Evolutionary conservation across 2,797 vertebrate species (phyloP).

Genomic region (Choloepus didactylus): DNA sequence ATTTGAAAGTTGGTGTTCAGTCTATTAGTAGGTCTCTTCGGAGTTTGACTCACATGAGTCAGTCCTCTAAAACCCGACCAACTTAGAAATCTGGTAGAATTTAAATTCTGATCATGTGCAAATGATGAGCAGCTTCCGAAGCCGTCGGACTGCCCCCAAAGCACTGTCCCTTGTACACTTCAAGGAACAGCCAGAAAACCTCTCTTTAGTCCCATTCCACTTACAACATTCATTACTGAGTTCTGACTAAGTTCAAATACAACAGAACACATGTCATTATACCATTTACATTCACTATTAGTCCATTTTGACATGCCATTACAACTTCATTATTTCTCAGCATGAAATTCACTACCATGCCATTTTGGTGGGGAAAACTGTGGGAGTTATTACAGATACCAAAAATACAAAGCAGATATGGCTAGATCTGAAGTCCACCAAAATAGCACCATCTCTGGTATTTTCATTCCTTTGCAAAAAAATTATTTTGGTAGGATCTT

Average conservation of each 20-base stretch:
- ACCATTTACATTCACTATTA: background rate
- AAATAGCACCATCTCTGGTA: background rate
- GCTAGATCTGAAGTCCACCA: background rate
- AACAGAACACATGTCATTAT: background rate
- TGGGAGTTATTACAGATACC: background rate
- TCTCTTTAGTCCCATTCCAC: background rate
- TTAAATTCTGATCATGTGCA: background rate
- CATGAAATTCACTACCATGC: background rate
- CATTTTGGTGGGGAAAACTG: background rate
- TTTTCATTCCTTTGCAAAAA: background rate
- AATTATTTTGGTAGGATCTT: background rate
- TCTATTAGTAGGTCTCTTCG: background rate
- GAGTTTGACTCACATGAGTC: background rate
- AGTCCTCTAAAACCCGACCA: background rate
- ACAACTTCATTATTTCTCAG: background rate
- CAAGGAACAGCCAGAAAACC: background rate
- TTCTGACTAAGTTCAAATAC: no score
- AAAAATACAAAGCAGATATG: background rate
- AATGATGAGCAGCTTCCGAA: background rate
- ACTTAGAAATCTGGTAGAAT: background rate
- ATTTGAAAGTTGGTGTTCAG: conserved; percentile 25
- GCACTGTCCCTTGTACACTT: background rate
- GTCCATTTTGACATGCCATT: background rate
- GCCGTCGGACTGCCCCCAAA: background rate
- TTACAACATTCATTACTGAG: background rate